These are phyloP conservation scores for Myotis pilosus DNA, from an alignment of 2,797 vertebrate species.

Conservation along the genomic window DNA sequence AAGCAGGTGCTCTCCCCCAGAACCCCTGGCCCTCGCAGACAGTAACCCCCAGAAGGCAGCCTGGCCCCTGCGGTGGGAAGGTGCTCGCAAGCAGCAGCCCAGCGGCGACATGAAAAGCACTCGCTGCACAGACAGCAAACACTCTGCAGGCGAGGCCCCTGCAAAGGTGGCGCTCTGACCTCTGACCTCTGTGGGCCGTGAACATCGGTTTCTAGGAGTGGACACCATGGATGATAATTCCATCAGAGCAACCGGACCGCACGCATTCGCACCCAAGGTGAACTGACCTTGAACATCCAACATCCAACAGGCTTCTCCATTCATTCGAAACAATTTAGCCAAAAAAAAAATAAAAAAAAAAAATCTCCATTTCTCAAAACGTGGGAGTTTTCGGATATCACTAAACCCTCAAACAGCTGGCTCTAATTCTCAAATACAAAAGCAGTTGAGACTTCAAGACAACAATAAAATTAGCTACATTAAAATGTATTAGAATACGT, in stretches of 20 bases:
- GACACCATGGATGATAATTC: neutral
- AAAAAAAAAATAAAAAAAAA: neutral
- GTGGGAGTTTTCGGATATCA: neutral
- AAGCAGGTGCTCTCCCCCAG: neutral
- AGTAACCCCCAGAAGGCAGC: neutral
- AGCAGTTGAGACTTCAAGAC: constrained; percentile 4
- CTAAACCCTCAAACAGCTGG: constrained; percentile 21
- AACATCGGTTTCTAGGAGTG: neutral
- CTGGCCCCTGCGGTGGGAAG: neutral
- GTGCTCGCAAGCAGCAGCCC: neutral
- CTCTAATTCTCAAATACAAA: constrained; percentile 20
- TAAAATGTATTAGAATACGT: neutral
- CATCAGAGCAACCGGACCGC: neutral
- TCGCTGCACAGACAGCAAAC: neutral
- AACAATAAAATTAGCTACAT: neutral
- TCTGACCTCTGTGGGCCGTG: neutral
- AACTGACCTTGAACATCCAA: constrained; percentile 13
- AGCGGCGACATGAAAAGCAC: neutral
- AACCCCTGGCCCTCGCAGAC: neutral
- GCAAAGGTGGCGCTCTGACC: constrained; percentile 5
- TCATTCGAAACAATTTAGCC: constrained; percentile 29
- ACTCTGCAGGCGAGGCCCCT: neutral
- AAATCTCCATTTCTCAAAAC: constrained; percentile 28
- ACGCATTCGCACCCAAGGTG: neutral
- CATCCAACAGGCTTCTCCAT: neutral